Evolutionary conservation across 2,113 vertebrate genomes (phyloP).

Genomic region (Callospermophilus lateralis): DNA sequence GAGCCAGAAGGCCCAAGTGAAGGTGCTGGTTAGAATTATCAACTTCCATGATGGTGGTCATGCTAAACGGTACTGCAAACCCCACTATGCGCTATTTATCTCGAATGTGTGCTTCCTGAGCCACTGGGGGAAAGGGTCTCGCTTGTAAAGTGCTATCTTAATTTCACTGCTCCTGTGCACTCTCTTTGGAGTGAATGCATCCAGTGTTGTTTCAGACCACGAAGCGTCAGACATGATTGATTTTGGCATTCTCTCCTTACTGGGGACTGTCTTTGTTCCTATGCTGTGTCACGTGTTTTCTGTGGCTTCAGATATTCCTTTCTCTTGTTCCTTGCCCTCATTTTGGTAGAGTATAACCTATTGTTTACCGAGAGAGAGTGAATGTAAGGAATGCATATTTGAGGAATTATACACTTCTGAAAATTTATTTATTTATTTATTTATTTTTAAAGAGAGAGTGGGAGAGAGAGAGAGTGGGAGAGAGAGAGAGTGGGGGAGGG

Average conservation of each 20-base stretch:
- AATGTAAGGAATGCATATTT: background rate
- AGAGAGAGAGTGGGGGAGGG: too few relatives aligned
- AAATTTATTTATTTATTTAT: conserved; percentile 13
- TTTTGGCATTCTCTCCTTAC: background rate
- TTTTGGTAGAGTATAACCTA: background rate
- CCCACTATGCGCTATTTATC: background rate
- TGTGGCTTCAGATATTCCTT: background rate
- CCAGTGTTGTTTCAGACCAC: background rate
- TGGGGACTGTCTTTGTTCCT: background rate
- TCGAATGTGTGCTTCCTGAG: background rate
- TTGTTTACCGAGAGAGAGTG: background rate
- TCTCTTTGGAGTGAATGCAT: too few relatives aligned
- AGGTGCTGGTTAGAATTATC: background rate
- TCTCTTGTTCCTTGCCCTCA: background rate
- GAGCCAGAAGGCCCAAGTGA: background rate
- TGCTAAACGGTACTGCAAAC: too few relatives aligned
- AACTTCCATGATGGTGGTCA: background rate
- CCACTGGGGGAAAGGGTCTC: background rate
- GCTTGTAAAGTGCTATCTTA: background rate
- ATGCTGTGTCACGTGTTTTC: background rate
- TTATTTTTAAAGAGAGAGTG: too few relatives aligned
- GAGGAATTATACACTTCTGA: background rate
- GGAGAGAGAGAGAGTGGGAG: too few relatives aligned
- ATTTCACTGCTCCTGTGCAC: background rate
- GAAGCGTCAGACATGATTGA: too few relatives aligned